phyloP scores from a whole-genome alignment of 2,797 vertebrate genomes.

The Pyrocephalus nanus region DNA sequence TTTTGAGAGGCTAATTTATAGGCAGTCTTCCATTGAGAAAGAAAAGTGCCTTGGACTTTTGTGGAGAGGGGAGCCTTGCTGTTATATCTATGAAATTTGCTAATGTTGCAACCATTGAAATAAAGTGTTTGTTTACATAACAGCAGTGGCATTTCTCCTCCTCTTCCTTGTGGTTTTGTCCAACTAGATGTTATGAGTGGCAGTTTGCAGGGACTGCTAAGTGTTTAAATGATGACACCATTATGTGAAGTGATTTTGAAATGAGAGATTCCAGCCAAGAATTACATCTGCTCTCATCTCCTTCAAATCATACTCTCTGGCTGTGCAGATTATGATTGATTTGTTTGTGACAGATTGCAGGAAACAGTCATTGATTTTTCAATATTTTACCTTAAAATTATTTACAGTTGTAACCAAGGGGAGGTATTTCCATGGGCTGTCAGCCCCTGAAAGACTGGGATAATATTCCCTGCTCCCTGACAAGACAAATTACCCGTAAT shows the following conservation, averaged over 20 bases:
- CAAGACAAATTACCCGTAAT: constrained; percentile 98
- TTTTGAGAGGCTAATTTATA: constrained; percentile 38
- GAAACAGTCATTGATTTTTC: constrained; percentile 99
- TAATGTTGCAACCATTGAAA: constrained; percentile 64
- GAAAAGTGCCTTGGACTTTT: not conserved
- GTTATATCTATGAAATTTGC: constrained; percentile 55
- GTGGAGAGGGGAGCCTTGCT: constrained; percentile 11
- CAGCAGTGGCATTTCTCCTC: constrained; percentile 66
- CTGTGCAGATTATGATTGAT: constrained; percentile 94
- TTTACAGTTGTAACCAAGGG: constrained; percentile 94
- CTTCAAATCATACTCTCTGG: constrained; percentile 81
- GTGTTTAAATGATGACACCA: constrained; percentile 98
- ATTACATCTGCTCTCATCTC: constrained; percentile 84
- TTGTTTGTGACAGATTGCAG: constrained; percentile 94
- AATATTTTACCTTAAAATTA: constrained; percentile 98
- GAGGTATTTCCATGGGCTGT: constrained; percentile 84
- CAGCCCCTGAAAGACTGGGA: constrained; percentile 84
- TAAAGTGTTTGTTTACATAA: constrained; percentile 75
- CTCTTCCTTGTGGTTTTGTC: constrained; percentile 70
- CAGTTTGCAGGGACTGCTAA: constrained; percentile 87
- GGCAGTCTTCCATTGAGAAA: not conserved
- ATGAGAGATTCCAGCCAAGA: constrained; percentile 94
- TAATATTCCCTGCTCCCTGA: constrained; percentile 90
- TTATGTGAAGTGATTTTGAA: constrained; percentile 95
- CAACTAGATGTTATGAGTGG: constrained; percentile 80